These are phyloP conservation scores for Trichomalopsis sarcophagae DNA, from an alignment of 1,140 invertebrate genomes.

Conservation along the genomic window DNA sequence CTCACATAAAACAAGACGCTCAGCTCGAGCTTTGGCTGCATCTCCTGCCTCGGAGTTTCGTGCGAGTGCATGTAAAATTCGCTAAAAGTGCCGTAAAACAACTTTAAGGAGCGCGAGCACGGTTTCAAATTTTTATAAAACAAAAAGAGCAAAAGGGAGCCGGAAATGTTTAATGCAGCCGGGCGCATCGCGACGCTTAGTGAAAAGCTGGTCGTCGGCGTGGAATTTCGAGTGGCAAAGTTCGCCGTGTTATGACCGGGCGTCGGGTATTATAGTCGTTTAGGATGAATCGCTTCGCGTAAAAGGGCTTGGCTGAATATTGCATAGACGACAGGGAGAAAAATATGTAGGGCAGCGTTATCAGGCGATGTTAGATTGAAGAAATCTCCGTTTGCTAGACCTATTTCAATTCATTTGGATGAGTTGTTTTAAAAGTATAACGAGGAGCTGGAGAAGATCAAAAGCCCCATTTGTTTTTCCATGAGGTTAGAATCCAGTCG, in stretches of 20 bases:
- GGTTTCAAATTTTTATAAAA: not conserved
- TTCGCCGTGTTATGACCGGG: too few species aligned
- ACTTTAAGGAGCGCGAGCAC: not conserved
- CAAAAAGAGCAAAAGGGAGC: not conserved
- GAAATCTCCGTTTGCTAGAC: too few species aligned
- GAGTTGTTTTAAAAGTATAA: not conserved
- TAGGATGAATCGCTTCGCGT: too few species aligned
- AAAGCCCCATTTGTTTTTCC: slow-evolving; percentile 2
- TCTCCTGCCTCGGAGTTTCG: not conserved
- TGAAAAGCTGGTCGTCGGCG: too few species aligned
- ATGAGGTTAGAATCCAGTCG: not conserved
- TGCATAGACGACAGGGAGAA: too few species aligned
- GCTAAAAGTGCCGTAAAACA: slow-evolving; percentile 1
- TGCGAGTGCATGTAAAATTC: not conserved
- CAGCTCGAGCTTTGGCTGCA: not conserved
- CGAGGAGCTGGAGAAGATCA: not conserved
- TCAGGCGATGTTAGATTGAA: too few species aligned
- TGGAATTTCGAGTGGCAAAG: too few species aligned
- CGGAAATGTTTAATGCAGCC: not conserved
- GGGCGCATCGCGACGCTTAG: too few species aligned
- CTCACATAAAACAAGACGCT: not conserved
- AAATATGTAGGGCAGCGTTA: too few species aligned
- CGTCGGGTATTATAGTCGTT: too few species aligned
- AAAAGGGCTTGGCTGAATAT: too few species aligned
- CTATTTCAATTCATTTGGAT: not conserved